A percentile compares a stretch with the other conserved stretches of the same genome.
These are phyloP conservation scores for Drosophila emarginata DNA, from an alignment of 2,888 invertebrate species.

Conservation along the genomic window DNA sequence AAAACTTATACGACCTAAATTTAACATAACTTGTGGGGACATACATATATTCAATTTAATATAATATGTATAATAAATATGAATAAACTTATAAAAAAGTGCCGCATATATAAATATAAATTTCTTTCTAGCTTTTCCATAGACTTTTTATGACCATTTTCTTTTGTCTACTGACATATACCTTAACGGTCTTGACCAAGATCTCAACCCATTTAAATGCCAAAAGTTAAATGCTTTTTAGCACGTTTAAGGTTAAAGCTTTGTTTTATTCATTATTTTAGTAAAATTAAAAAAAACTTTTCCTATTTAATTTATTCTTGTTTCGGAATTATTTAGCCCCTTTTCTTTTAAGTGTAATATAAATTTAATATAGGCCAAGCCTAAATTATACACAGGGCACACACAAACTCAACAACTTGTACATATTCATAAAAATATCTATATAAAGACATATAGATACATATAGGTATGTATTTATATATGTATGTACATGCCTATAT, in stretches of 20 bases:
- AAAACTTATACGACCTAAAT: no score
- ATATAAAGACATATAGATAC: not conserved
- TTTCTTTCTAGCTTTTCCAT: no score
- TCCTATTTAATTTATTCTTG: not conserved
- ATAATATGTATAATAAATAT: no score
- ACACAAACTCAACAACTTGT: not conserved
- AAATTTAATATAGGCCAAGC: slow-evolving; percentile 43
- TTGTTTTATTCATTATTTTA: not conserved
- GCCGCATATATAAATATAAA: no score
- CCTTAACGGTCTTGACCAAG: not conserved
- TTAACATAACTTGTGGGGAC: no score
- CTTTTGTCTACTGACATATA: no score
- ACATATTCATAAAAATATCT: not conserved
- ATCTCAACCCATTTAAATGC: not conserved
- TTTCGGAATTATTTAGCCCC: not conserved
- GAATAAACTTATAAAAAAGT: no score
- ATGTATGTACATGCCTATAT: not conserved
- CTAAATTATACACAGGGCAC: not conserved
- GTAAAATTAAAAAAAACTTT: not conserved
- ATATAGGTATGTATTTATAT: not conserved
- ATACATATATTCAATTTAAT: no score
- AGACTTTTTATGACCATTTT: no score
- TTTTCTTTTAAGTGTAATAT: slow-evolving; percentile 18
- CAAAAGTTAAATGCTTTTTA: not conserved
- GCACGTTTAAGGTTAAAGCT: not conserved